Base-by-base conservation (phyloP, 2,888 invertebrate genomes). In the Cerastis rubricosa region DNA sequence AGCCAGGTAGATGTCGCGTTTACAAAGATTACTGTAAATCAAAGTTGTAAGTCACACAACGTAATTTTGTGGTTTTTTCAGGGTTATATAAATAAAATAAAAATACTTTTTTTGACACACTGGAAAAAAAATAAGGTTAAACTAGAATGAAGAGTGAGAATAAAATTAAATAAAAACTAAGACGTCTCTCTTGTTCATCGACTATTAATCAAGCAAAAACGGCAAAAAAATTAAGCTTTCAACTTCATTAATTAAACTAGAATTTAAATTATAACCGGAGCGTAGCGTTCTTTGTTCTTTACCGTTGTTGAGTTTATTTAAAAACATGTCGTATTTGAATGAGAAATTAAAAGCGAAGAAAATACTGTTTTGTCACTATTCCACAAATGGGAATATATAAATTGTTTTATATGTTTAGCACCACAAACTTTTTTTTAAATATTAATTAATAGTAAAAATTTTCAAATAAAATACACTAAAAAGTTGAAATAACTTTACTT, bases 161-260 rank as follows among this genome's bases (percentile, higher is more conserved):
- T 14, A 54, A n/a, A 54, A 14, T 54, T 25, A 54, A 54, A 54
- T n/a, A 54, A 22, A 22, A 49, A 63, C 19, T 43, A 70, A 57
- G 49, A 17, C 8, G 8, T n/a, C 40, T 47, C 40, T 47, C n/a
- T 49, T 70, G 0, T 63, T 51, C 14, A 17, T 59, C 49, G 40
- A 74, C 75, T 57, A 65, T 40, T 75, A 65, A 82, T 76, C 25
- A 76, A 59, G 29, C 9, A n/a, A 45, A 47, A 57, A 45, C 14
- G 14, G 25, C 4, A 51, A 40, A 74, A 40, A 68, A 63, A 40
- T 76, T 40, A 59, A 59, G 64, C 45, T 49, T 76, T 29, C 14
- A 45, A 51, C 35, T 59, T 49, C 25, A 68, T 74, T 81, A 61
- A 67, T 67, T 54, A 14, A 9, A 35, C 73, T 43, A 67, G 25